Evolutionary conservation across 2,113 vertebrate genomes (phyloP), one percentile per base, ranked within the genome.

Genomic region (Pontoporia blainvillei): DNA sequence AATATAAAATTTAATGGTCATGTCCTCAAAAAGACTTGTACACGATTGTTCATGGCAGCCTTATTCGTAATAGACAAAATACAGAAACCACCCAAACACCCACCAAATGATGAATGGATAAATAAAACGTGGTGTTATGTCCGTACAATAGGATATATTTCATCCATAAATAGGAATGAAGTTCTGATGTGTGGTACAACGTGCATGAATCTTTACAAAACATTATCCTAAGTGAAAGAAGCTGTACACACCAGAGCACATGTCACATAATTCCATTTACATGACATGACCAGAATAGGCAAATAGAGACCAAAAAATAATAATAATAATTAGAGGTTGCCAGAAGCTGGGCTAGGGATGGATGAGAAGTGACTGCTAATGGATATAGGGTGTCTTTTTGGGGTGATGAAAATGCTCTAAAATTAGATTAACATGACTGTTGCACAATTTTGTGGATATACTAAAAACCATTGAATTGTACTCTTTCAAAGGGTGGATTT

Each of bases 121-220:
- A 17, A 31, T n/a, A 36, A 12, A 62, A 9, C 6, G 10, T 2
- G 6, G 18, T 14, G 1, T 7, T 27, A 3, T 12, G 20, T 6
- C 54, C n/a, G 9, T 4, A 18, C 0, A 17, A 13, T 0, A n/a
- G 23, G 9, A 4, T 23, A 6, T 6, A 10, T 25, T 27, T 54
- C 34, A 13, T 6, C 39, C n/a, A 69, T 12, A 17, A 10, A 44
- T 12, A 82, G 44, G 4, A 49, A 64, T 10, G 61, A 31, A 14
- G 6, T 59, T 31, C 20, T 71, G 52, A 36, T 2, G 39, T 2
- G 1, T 3, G 46, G 0, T 29, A 23, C 20, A 29, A 10, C 3
- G 4, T 0, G 54, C 10, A 11, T 5, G 62, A 20, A 39, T 10
- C 85, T 61, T 57, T 17, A 25, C 23, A 29, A n/a, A 62, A 57